Evolutionary conservation across 64 coral and sea anemone genomes (phyloP).

Genomic region (Stichodactyla mertensii): DNA sequence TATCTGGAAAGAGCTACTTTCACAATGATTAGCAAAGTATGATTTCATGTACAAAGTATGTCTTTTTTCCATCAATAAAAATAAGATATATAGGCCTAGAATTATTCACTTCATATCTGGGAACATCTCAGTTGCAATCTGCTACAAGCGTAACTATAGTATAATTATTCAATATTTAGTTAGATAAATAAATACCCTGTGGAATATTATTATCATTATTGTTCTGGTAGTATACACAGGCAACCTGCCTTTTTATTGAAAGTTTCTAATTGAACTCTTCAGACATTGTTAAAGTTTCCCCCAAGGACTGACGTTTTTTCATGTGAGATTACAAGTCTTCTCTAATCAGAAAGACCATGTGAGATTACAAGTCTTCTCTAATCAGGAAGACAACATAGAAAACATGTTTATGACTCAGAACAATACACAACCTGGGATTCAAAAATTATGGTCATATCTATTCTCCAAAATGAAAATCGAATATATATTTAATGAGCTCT

Average conservation of each 20-base stretch:
- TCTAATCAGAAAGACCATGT: neutral
- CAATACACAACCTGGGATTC: neutral
- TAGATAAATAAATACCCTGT: neutral
- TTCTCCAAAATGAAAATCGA: slow-evolving; percentile 16
- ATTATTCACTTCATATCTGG: too few species aligned
- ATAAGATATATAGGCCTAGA: too few species aligned
- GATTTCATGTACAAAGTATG: too few species aligned
- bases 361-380: neutral
- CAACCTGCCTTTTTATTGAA: too few species aligned
- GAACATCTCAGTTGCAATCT: too few species aligned
- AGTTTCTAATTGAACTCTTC: neutral
- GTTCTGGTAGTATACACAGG: too few species aligned
- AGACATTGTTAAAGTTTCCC: neutral
- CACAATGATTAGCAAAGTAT: too few species aligned
- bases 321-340: neutral
- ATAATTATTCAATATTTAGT: too few species aligned
- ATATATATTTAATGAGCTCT: slow-evolving; percentile 19
- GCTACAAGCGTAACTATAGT: too few species aligned
- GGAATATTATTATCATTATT: neutral
- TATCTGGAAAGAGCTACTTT: too few species aligned
- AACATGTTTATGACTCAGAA: neutral
- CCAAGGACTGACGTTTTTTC: neutral
- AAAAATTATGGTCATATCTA: slow-evolving; percentile 19
- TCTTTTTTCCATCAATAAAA: too few species aligned
- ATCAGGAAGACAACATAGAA: neutral